Evolutionary conservation across 2,113 vertebrate genomes (phyloP), one percentile per base, ranked within the genome.

Genomic region (Athene cunicularia): DNA sequence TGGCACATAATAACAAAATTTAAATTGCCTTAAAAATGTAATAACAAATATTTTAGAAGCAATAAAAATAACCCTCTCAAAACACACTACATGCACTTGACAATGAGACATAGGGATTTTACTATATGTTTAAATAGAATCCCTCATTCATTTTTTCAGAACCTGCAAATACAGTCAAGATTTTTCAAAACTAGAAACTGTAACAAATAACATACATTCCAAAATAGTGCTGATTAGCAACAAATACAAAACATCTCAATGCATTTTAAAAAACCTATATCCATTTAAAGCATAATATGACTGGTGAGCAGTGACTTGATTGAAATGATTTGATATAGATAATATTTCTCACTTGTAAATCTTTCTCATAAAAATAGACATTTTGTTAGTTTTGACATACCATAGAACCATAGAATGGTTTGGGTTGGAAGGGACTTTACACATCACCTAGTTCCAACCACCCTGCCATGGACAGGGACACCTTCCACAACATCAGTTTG

Each of bases 11-110:
- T 79, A 81, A 58, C 45, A 96, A 86, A 72, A 91, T 53, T 90
- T 55, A 93, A 96, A 97, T 97, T 93, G 60, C 8, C 37, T 93
- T 94, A 53, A 96, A 96, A 97, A 72, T 80, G 11, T 76, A 97
- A 70, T 64, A 93, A 91, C 30, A 81, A 77, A 49, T 91, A 88
- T 91, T 96, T 87, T 39, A 90, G 26, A 86, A 87, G 70, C 30
- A 74, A 79, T 82, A 83, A 77, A 89, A 60, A 68, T 39, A 87
- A 50, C 18, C 7, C 17, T 8, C 32, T 47, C 72, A 90, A 96
- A 91, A 85, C 13, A 49, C 2, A 63, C 5, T 37, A 43, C 59
- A 85, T 66, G 19, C 53, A 66, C 28, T 30, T 27, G 37, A 88
- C 91, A 52, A 43, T 67, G 11, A 95, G 39, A 86, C 72, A 84